Evolutionary conservation across 2,113 vertebrate genomes (phyloP), one percentile per base, ranked within the genome.

Genomic region (Triplophysa siluroides): DNA sequence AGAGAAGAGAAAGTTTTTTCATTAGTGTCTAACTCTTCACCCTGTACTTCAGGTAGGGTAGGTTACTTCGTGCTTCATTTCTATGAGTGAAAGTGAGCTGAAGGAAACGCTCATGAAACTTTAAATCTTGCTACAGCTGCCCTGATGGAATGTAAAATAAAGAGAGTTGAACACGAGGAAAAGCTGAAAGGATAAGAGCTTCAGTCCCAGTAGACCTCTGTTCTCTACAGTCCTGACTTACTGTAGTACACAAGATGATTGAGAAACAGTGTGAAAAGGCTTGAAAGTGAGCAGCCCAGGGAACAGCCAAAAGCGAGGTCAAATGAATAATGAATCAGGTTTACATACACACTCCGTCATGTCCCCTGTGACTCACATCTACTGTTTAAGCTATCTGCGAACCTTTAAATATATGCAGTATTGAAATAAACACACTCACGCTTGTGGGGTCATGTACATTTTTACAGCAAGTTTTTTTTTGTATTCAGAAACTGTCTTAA

Each of bases 31-130:
- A 38, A 56, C 26, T 50, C 8, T n/a, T 50, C 14, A 23, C 4
- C 24, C n/a, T 50, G 19, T 8, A 66, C 47, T 12, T 16, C 18
- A 68, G 82, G 58, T 77, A 66, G 18, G 26, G 5, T 0, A 38
- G 33, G 33, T 18, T 18, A 50, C 63, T 68, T 73, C 72, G 23
- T 69, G 52, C 4, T 69, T 78, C 71, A 73, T 72, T 79, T 86
- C 56, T 81, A 75, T 78, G 68, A 72, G 54, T 29, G 72, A 81
- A 78, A 83, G 23, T 33, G 45, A 83, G 78, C 61, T 61, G 24
- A 76, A 67, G 67, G 43, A 82, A 81, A 76, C 11, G 38, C 64
- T 19, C 16, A 61, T 82, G 43, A 85, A 85, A 82, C 70, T 79
- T 77, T 78, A 62, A 79, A 70, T 64, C 11, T 58, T 26, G 50